Percentiles rank a stretch among this genome's conserved stretches.
These are phyloP conservation scores for Ginglymostoma cirratum DNA, from an alignment of 2,113 vertebrate species.

Conservation along the genomic window DNA sequence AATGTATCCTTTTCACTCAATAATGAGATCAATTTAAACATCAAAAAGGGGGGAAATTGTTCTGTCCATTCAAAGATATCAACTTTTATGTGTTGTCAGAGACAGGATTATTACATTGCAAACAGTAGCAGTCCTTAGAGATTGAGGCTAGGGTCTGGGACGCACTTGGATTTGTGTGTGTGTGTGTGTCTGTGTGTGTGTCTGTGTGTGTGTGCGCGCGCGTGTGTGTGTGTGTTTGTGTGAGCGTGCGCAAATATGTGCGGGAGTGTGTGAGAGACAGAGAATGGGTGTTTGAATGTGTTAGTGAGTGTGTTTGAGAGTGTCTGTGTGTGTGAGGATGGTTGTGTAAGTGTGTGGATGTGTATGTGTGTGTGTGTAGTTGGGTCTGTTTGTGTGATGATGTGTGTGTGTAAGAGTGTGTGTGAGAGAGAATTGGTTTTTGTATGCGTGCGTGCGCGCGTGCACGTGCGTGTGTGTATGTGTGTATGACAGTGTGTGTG, in stretches of 20 bases:
- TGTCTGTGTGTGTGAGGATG: not conserved
- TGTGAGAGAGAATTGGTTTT: not conserved
- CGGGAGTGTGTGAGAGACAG: not conserved
- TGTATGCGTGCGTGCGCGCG: not conserved
- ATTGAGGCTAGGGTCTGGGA: not conserved
- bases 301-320: not conserved
- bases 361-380: no score
- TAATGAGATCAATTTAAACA: constrained; percentile 38
- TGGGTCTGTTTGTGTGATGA: no score
- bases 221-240: not conserved
- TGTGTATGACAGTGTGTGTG: no score
- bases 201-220: not conserved
- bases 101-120: not conserved
- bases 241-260: not conserved
- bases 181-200: not conserved
- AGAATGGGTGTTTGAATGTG: not conserved
- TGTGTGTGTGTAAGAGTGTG: not conserved
- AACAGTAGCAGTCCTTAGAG: not conserved
- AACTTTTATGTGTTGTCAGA: not conserved
- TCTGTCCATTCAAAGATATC: not conserved
- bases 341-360: no score
- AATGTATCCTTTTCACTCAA: constrained; percentile 37
- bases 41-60: constrained; percentile 22
- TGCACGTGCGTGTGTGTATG: not conserved
- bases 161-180: not conserved